Conservation (phyloP, 2,888 invertebrate genomes). For the Acutogordius australiensis region DNA sequence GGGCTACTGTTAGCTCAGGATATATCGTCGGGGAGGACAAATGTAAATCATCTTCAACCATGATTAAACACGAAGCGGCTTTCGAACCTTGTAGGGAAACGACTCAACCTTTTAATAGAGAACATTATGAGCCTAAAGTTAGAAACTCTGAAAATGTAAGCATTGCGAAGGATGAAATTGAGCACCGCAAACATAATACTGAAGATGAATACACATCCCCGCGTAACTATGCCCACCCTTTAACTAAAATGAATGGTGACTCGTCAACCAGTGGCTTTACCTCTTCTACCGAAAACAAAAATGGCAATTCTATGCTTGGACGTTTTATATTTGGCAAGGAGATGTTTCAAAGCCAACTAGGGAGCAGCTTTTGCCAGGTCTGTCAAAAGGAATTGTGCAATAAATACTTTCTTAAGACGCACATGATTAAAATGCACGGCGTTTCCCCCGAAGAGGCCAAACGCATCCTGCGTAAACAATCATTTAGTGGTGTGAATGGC, state of each 20-base stretch:
- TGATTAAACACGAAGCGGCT: too few relatives aligned
- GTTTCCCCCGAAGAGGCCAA: constrained; percentile 22
- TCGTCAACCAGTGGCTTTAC: background rate
- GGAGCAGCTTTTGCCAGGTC: constrained; percentile 59
- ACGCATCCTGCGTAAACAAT: background rate
- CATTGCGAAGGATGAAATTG: background rate
- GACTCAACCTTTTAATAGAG: too few relatives aligned
- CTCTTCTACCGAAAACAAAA: background rate
- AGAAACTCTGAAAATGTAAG: background rate
- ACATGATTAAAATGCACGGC: constrained; percentile 77
- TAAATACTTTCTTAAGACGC: constrained; percentile 97
- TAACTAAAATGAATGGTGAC: background rate
- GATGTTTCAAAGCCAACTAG: constrained; percentile 13
- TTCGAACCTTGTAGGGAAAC: too few relatives aligned
- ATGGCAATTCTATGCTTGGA: background rate
- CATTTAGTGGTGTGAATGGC: constrained; percentile 16
- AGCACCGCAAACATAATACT: too few relatives aligned
- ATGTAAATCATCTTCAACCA: background rate
- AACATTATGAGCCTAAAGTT: too few relatives aligned
- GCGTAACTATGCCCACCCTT: background rate
- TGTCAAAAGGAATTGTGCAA: constrained; percentile 96
- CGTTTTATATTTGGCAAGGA: too few relatives aligned
- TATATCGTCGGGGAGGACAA: background rate
- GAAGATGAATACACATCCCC: background rate
- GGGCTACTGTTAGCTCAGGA: background rate